Percentiles rank a stretch among this genome's conserved stretches.
Evolutionary conservation across 2,113 vertebrate genomes (phyloP).

Genomic region (Galbula dea): DNA sequence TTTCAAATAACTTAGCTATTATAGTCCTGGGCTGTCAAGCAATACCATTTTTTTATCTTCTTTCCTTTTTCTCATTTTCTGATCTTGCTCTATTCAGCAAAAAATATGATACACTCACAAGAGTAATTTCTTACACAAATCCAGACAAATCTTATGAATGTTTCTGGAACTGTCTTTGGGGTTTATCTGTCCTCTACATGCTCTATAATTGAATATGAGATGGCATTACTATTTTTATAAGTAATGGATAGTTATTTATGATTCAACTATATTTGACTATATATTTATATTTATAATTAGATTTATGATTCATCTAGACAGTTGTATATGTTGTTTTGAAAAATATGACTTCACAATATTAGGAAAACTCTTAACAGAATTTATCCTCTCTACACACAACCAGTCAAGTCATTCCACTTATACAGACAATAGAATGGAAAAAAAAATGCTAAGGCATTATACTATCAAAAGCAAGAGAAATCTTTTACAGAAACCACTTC

Average conservation of each 20-base stretch:
- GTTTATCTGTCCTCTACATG: background rate
- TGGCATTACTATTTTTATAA: background rate
- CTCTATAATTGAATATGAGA: background rate
- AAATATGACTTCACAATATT: background rate
- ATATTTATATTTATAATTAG: too few species aligned
- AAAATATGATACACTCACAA: background rate
- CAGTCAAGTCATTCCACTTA: background rate
- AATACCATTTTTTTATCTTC: background rate
- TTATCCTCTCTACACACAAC: background rate
- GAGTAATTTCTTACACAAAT: background rate
- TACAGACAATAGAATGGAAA: background rate
- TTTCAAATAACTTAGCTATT: background rate
- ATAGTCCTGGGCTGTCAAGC: background rate
- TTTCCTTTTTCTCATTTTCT: background rate
- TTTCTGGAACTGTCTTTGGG: background rate
- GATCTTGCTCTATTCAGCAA: background rate
- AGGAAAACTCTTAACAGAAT: background rate
- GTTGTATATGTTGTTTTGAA: background rate
- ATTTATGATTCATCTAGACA: background rate
- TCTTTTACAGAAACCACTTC: background rate
- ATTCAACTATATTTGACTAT: too few species aligned
- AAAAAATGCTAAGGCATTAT: background rate
- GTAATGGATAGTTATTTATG: background rate
- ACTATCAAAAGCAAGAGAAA: constrained; percentile 10
- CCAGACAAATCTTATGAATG: background rate